Conservation (phyloP, 2,797 vertebrate species). For the Pantherophis vulpinus region DNA sequence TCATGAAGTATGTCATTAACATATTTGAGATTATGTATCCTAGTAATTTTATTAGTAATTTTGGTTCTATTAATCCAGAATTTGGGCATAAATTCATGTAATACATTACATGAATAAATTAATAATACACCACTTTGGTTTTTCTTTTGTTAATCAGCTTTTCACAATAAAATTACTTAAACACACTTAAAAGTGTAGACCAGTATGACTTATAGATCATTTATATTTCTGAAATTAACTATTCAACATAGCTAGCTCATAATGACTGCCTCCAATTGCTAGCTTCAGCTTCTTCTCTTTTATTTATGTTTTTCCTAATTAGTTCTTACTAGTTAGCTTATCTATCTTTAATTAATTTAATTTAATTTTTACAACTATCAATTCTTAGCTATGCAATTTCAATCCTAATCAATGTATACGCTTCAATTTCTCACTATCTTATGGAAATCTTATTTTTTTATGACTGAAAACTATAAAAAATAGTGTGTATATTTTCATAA, state of each 20-base stretch:
- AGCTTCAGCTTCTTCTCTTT: background rate
- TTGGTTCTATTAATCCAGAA: background rate
- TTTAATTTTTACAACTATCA: background rate
- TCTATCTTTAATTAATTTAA: background rate
- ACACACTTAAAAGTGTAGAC: background rate
- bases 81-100: background rate
- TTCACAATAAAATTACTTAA: background rate
- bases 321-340: background rate
- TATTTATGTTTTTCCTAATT: background rate
- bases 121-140: background rate
- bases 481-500: background rate
- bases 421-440: background rate
- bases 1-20: background rate
- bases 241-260: background rate
- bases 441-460: background rate
- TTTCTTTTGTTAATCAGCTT: background rate
- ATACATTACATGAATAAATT: background rate
- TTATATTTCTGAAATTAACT: conserved; percentile 1
- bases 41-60: background rate
- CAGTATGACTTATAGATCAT: conserved; percentile 24
- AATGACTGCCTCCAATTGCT: background rate
- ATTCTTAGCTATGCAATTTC: background rate
- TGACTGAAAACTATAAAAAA: background rate
- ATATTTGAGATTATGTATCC: background rate
- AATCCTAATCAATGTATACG: background rate